Conservation (phyloP, 2,888 invertebrate species). For the Heteromyza rotundicornis region DNA sequence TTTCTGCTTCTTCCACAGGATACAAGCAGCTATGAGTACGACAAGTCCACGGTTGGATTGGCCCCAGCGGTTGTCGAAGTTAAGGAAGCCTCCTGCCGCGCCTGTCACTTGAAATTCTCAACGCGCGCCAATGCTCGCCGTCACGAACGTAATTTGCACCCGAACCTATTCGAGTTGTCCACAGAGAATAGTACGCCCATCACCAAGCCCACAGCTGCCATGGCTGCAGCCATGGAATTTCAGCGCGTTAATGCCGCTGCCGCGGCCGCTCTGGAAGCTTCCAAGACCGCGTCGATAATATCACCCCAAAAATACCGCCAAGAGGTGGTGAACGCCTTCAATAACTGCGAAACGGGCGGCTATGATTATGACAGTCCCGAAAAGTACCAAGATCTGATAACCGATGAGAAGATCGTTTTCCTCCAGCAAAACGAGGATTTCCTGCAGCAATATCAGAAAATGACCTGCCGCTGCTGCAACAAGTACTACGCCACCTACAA, state of each 20-base stretch:
- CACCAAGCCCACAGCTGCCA: slow-evolving; percentile 52
- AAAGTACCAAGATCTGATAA: slow-evolving; percentile 57
- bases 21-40: slow-evolving; percentile 25
- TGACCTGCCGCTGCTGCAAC: slow-evolving; percentile 62
- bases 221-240: slow-evolving; percentile 53
- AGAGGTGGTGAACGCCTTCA: slow-evolving; percentile 52
- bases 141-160: slow-evolving; percentile 62
- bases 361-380: slow-evolving; percentile 61
- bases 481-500: slow-evolving; percentile 60
- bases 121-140: slow-evolving; percentile 62
- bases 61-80: slow-evolving; percentile 45
- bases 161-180: slow-evolving; percentile 53
- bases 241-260: slow-evolving; percentile 50
- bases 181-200: slow-evolving; percentile 46
- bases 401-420: slow-evolving; percentile 59
- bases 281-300: slow-evolving; percentile 46
- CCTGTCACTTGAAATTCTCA: slow-evolving; percentile 61
- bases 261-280: slow-evolving; percentile 42
- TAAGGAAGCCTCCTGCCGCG: slow-evolving; percentile 59
- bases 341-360: slow-evolving; percentile 49
- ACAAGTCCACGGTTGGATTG: slow-evolving; percentile 31
- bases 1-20: slow-evolving; percentile 28
- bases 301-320: slow-evolving; percentile 52
- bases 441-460: slow-evolving; percentile 60
- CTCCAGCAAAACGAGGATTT: slow-evolving; percentile 59